Conservation (phyloP, 2,113 vertebrate genomes). For the Perca flavescens region DNA sequence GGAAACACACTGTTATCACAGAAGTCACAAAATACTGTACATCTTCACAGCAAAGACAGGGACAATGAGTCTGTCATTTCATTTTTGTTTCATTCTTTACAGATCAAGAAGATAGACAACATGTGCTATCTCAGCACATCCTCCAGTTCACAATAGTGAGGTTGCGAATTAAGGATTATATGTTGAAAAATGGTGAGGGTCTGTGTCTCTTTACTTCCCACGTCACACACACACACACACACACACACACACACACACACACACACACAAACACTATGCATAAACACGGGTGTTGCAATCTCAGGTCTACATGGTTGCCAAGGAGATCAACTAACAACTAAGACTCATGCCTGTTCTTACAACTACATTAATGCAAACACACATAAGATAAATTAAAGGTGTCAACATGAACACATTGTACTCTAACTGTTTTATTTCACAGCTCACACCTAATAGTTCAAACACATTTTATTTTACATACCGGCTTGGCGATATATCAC, state of each 20-base stretch:
- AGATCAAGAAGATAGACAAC: not conserved
- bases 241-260: not conserved
- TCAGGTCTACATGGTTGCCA: not conserved
- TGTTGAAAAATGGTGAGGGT: slow-evolving; percentile 8
- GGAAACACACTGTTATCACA: slow-evolving; percentile 24
- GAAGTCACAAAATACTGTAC: not conserved
- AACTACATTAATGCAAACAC: not conserved
- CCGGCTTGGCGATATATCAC: not conserved
- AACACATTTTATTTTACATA: slow-evolving; percentile 17
- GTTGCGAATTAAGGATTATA: slow-evolving; percentile 18
- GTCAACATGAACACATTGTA: slow-evolving; percentile 9
- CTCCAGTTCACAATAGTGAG: slow-evolving; percentile 4
- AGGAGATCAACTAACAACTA: slow-evolving; percentile 10
- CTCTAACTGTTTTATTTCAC: not conserved
- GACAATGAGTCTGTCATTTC: not conserved
- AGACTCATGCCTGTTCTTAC: not conserved
- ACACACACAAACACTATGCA: no score
- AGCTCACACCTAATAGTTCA: not conserved
- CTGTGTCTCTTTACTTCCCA: not conserved
- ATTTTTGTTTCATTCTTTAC: not conserved
- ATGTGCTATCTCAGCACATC: slow-evolving; percentile 15
- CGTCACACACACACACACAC: not conserved
- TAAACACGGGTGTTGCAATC: no score
- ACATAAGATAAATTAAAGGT: not conserved
- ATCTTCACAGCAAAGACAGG: slow-evolving; percentile 8